Conservation (phyloP, 1,140 invertebrate species). For the Pseudomyrmex gracilis region DNA sequence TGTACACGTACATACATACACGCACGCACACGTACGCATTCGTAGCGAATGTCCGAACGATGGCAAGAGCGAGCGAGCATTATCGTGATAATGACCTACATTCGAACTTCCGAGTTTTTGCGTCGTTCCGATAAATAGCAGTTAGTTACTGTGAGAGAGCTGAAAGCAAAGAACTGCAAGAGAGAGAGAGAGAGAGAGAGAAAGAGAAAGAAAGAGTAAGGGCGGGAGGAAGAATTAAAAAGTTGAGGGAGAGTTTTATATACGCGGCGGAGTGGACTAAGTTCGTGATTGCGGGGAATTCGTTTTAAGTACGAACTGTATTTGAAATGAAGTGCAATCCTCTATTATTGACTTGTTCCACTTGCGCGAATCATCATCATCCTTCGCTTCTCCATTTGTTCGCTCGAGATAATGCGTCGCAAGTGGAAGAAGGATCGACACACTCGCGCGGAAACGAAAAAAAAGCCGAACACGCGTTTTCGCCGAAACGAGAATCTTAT, state of each 20-base stretch:
- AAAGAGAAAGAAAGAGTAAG: too few species aligned
- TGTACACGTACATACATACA: background rate
- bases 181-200: background rate
- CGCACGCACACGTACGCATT: background rate
- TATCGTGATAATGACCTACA: background rate
- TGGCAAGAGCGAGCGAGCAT: background rate
- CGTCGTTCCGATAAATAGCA: conserved; percentile 5
- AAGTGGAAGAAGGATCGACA: too few species aligned
- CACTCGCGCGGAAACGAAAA: too few species aligned
- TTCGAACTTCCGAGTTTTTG: background rate
- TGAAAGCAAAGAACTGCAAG: background rate
- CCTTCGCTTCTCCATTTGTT: too few species aligned
- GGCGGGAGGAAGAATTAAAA: conserved; percentile 21
- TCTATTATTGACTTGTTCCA: conserved; percentile 28
- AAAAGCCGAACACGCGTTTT: too few species aligned
- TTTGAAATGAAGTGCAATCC: background rate
- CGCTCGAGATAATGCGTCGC: too few species aligned
- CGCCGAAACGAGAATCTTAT: too few species aligned
- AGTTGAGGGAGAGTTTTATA: background rate
- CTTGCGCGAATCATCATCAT: background rate
- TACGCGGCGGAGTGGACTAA: background rate
- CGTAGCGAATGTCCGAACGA: background rate
- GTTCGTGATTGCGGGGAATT: conserved; percentile 1
- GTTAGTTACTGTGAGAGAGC: background rate
- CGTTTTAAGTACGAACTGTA: conserved; percentile 6